Percentiles rank a stretch among this genome's conserved stretches.
Evolutionary conservation across 1,140 invertebrate species (phyloP).

Genomic region (fruit fly (Drosophila melanogaster)): DNA sequence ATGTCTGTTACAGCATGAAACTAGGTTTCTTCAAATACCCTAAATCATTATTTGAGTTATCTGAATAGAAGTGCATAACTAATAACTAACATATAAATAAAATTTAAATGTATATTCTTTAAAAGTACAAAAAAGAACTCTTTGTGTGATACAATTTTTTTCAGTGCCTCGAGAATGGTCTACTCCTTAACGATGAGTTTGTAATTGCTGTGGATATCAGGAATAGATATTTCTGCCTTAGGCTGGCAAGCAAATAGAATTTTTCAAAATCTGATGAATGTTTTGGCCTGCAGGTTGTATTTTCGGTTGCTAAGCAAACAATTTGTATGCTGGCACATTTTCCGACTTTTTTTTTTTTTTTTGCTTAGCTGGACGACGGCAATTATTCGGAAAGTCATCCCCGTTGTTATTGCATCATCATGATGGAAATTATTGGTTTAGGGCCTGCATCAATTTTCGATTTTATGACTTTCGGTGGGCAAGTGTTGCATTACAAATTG

Average conservation of each 20-base stretch:
- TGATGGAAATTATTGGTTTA: slow-evolving; percentile 46
- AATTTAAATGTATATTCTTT: too few relatives aligned
- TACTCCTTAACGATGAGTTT: slow-evolving; percentile 1
- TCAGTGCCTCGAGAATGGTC: slow-evolving; percentile 2
- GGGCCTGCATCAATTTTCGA: slow-evolving; percentile 31
- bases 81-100: too few relatives aligned
- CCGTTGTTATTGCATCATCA: slow-evolving; percentile 49
- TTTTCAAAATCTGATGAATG: slow-evolving; percentile 23
- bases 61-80: too few relatives aligned
- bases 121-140: not conserved
- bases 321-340: slow-evolving; percentile 31
- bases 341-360: too few relatives aligned
- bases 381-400: slow-evolving; percentile 38
- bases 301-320: slow-evolving; percentile 26
- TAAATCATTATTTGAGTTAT: too few relatives aligned
- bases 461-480: slow-evolving; percentile 41
- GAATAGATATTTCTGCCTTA: slow-evolving; percentile 32
- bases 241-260: slow-evolving; percentile 9
- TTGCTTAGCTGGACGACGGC: slow-evolving; percentile 9
- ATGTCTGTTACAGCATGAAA: too few relatives aligned
- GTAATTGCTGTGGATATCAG: slow-evolving; percentile 50
- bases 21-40: too few relatives aligned
- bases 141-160: not conserved
- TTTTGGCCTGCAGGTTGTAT: slow-evolving; percentile 26
- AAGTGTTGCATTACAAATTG: slow-evolving; percentile 58